A percentile compares a stretch with the other conserved stretches of the same genome.
phyloP scores from a whole-genome alignment of 2,797 vertebrate genomes.

The Ciconia nigra region DNA sequence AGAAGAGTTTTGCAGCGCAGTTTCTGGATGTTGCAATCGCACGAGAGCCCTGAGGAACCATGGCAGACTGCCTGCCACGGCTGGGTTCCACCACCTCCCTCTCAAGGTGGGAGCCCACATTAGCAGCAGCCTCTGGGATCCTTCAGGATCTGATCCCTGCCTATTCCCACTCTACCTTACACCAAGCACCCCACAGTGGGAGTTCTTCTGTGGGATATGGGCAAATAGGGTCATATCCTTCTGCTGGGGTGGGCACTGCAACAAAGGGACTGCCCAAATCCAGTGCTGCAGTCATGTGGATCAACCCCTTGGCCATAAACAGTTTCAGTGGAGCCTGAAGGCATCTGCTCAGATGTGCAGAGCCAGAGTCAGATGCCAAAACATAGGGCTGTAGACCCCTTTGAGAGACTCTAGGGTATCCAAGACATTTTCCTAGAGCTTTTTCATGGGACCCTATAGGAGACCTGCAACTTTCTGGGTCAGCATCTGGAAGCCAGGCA shows the following conservation, averaged over 20 bases:
- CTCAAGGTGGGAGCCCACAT: accelerated
- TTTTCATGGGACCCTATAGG: neutral
- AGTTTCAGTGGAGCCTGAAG: neutral
- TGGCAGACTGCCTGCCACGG: neutral
- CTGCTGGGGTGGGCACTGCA: neutral
- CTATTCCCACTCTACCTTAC: neutral
- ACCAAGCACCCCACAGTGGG: too few species aligned
- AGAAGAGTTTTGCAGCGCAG: neutral
- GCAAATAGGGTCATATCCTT: neutral
- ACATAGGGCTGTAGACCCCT: accelerated
- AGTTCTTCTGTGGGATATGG: neutral
- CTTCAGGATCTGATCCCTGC: neutral
- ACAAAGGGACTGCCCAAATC: neutral
- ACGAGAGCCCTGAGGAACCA: neutral
- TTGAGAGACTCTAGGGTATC: neutral
- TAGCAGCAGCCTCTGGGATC: neutral
- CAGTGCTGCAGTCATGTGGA: accelerated
- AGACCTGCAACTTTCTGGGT: neutral
- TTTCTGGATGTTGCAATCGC: neutral
- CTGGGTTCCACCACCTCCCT: neutral
- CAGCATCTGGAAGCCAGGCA: neutral
- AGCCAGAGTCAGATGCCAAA: neutral
- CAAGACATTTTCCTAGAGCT: neutral
- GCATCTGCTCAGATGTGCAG: neutral
- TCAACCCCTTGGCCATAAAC: neutral